phyloP scores from a whole-genome alignment of 2,888 invertebrate genomes.

The Drosophila mimetica region DNA sequence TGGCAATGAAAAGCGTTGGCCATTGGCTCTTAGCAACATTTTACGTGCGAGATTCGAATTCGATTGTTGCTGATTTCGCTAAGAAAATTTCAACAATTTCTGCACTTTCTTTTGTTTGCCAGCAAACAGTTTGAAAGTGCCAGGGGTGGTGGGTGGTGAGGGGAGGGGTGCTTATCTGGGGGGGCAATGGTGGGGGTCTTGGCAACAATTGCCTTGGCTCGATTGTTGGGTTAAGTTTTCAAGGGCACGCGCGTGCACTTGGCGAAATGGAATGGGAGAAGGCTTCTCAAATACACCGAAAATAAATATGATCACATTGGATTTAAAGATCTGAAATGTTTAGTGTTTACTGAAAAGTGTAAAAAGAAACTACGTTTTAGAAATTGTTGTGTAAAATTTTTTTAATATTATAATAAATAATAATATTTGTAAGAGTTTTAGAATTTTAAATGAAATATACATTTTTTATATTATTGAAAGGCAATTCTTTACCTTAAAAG shows the following conservation, averaged over 20 bases:
- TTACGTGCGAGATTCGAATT: constrained; percentile 60
- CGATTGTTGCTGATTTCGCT: constrained; percentile 54
- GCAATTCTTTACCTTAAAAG: too few species aligned
- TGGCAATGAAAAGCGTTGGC: constrained; percentile 69
- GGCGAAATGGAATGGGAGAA: constrained; percentile 5
- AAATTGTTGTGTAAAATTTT: too few species aligned
- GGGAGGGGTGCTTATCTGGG: constrained; percentile 1
- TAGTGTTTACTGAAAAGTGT: not conserved
- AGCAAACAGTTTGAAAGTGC: constrained; percentile 60
- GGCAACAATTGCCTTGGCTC: constrained; percentile 57
- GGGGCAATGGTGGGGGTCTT: constrained; percentile 9
- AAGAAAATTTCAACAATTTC: constrained; percentile 72
- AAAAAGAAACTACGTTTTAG: too few species aligned
- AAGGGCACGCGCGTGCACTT: constrained; percentile 73
- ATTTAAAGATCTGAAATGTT: not conserved
- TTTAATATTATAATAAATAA: too few species aligned
- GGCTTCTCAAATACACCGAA: not conserved
- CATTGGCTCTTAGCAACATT: constrained; percentile 54
- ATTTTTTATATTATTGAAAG: too few species aligned
- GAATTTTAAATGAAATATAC: too few species aligned
- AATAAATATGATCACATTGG: not conserved
- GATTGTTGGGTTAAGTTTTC: constrained; percentile 69
- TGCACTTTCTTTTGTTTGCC: constrained; percentile 78
- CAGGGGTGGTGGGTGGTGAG: constrained; percentile 3
- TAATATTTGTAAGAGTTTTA: too few species aligned